These are phyloP conservation scores for Champsocephalus esox DNA, from an alignment of 2,797 vertebrate species.

Conservation along the genomic window DNA sequence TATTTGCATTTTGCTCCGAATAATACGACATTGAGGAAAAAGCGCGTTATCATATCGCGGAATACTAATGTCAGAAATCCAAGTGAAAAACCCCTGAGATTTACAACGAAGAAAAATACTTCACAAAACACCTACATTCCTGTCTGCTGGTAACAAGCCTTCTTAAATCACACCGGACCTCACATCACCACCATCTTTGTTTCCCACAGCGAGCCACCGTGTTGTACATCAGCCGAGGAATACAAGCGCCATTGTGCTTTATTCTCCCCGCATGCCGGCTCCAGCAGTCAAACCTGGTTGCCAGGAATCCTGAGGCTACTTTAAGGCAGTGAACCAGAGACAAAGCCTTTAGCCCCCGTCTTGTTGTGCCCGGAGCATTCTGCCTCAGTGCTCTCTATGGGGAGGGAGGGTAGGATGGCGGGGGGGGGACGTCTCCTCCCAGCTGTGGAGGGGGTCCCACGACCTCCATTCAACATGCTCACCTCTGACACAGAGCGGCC, in stretches of 20 bases:
- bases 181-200: conserved; percentile 26
- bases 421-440: conserved; percentile 54
- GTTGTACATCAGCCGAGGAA: conserved; percentile 74
- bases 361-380: conserved; percentile 65
- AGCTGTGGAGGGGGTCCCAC: conserved; percentile 56
- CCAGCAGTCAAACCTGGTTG: conserved; percentile 70
- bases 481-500: conserved; percentile 79
- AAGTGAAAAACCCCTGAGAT: conserved; percentile 5
- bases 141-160: neutral
- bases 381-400: conserved; percentile 69
- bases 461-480: conserved; percentile 74
- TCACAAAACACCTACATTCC: neutral
- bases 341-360: conserved; percentile 76
- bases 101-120: conserved; percentile 4
- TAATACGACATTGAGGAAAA: conserved; percentile 39
- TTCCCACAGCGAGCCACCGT: conserved; percentile 48
- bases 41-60: conserved; percentile 1
- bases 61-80: conserved; percentile 39
- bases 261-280: conserved; percentile 50
- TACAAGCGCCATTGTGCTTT: conserved; percentile 68
- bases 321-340: conserved; percentile 77
- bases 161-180: neutral
- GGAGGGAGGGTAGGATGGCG: conserved; percentile 11
- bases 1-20: conserved; percentile 49
- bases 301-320: conserved; percentile 74